Conservation (phyloP, 2,888 invertebrate species). For the Platycnemis pennipes region DNA sequence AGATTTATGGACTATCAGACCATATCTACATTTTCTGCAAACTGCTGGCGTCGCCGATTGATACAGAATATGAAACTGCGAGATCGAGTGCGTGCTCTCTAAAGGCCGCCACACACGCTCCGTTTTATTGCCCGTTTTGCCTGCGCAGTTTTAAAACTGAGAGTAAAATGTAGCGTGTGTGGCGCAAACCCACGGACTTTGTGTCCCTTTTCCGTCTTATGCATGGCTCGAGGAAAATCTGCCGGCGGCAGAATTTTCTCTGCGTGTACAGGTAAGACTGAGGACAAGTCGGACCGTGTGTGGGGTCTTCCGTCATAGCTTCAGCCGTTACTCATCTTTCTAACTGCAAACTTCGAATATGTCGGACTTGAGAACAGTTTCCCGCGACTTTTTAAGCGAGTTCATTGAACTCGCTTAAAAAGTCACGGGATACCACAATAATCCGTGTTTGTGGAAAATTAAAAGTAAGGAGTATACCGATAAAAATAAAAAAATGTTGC, state of each 20-base stretch:
- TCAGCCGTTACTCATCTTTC: not conserved
- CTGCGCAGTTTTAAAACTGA: not conserved
- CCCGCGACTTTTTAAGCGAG: conserved; percentile 9
- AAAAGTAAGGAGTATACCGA: not conserved
- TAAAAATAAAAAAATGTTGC: conserved; percentile 35
- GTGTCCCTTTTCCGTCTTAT: not conserved
- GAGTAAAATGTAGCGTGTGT: not conserved
- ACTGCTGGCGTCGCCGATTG: too few relatives aligned
- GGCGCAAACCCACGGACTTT: not conserved
- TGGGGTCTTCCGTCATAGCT: not conserved
- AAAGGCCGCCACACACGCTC: not conserved
- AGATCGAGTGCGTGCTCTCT: too few relatives aligned
- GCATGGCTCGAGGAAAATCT: conserved; percentile 15
- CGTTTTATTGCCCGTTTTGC: not conserved
- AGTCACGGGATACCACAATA: too few relatives aligned
- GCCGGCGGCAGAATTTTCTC: not conserved
- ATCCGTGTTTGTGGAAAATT: too few relatives aligned
- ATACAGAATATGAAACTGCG: too few relatives aligned
- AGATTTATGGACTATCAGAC: too few relatives aligned
- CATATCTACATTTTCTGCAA: too few relatives aligned
- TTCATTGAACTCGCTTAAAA: not conserved
- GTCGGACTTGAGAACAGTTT: not conserved
- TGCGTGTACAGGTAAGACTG: not conserved
- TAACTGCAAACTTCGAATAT: conserved; percentile 1
- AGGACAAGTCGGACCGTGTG: not conserved